Base-by-base conservation (phyloP, 2,888 invertebrate genomes). In the Ectemnius lituratus region DNA sequence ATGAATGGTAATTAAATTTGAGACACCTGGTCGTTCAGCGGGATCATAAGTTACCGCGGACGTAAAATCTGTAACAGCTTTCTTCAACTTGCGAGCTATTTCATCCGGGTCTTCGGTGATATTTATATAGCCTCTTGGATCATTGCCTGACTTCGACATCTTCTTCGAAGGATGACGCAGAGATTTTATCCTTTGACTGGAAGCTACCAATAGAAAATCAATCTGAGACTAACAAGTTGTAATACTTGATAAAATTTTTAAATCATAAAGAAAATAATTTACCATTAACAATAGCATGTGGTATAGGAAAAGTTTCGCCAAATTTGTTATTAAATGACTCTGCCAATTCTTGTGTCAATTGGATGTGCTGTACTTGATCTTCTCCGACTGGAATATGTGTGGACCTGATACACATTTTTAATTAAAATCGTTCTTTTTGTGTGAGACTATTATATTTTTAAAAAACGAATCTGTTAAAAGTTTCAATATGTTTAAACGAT, bases 131-230 rank as follows among this genome's bases (percentile, higher is more conserved):
- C 96, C 95, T 87, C 94, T 95, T 0, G 93, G 90, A 91, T 97
- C 95, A 0, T 92, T 88, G 87, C 97, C 97, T 0, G 99, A 99
- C 92, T 99, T 99, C 13, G 99, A 99, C 99, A 99, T 99, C 92
- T 99, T 99, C 88, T 95, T 96, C 0, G 90, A 88, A 0, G 99
- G 98, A 87, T 97, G 95, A 61, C 97, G 93, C 8, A 99, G 92
- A 88, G 97, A 98, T 86, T 94, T 94, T 70, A 99, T 93, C 61
- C 95, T 93, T 67, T 93, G 92, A 85, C 92, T 92, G 11, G 37
- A 37, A 1, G 5, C 37, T 37, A 1, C 8, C 1, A 37, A 37
- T 37, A 37, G 8, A 37, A 8, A 37, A 8, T 37, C 11, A 37
- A 8, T 37, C 11, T 37, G 37, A 37, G 37, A 6, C 4, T 11